Percentiles rank a stretch among this genome's conserved stretches.
Conservation (phyloP, 2,113 vertebrate genomes). For the Rhinogobius similis region DNA sequence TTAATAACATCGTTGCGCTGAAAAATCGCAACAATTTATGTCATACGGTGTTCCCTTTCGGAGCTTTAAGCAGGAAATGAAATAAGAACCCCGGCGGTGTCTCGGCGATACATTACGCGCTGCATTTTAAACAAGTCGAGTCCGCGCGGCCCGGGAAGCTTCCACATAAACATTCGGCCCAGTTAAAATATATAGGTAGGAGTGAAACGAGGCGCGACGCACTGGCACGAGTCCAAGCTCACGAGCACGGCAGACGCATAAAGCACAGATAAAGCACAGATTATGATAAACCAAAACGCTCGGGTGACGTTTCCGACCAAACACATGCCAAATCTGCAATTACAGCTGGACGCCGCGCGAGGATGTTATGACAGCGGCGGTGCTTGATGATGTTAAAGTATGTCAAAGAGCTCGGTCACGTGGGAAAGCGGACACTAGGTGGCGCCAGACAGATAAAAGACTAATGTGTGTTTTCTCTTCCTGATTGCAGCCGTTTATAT, state of each 20-base stretch:
- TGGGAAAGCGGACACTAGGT: slow-evolving; percentile 55
- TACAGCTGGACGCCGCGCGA: not conserved
- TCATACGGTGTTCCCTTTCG: not conserved
- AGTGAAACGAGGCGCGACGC: slow-evolving; percentile 11
- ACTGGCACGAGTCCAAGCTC: slow-evolving; percentile 8
- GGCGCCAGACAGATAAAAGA: slow-evolving; percentile 46
- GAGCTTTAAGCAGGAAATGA: not conserved
- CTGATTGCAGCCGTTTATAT: not conserved
- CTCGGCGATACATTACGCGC: not conserved
- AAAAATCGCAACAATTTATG: not conserved
- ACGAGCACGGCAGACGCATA: not conserved
- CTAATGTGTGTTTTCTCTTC: slow-evolving; percentile 1
- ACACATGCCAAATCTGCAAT: slow-evolving; percentile 21
- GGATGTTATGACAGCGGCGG: slow-evolving; percentile 5
- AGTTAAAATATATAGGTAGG: slow-evolving; percentile 18
- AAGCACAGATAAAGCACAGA: slow-evolving; percentile 5
- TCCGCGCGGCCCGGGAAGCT: not conserved
- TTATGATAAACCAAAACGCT: slow-evolving; percentile 28
- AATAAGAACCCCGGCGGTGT: not conserved
- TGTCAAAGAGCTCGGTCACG: not conserved
- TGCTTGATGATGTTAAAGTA: not conserved
- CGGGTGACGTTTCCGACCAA: slow-evolving; percentile 26
- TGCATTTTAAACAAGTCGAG: slow-evolving; percentile 8
- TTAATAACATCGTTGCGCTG: not conserved
- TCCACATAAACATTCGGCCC: slow-evolving; percentile 36